Percentiles rank a stretch among this genome's conserved stretches.
Evolutionary conservation across 2,888 invertebrate species (phyloP).

Genomic region (Phlogophora meticulosa): DNA sequence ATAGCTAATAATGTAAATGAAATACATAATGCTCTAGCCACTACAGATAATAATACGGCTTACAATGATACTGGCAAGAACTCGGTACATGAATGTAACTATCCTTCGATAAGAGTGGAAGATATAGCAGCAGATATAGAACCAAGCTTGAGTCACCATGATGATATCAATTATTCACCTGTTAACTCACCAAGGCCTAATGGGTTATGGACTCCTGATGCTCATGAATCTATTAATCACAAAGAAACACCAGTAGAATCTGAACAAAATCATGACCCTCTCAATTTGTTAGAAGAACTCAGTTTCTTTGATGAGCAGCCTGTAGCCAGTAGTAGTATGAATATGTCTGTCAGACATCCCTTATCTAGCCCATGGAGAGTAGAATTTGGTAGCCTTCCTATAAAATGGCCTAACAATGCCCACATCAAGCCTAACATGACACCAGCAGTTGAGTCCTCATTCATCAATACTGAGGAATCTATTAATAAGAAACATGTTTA

Average conservation of each 20-base stretch:
- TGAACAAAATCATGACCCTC: slow-evolving; percentile 74
- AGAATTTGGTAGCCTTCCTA: slow-evolving; percentile 84
- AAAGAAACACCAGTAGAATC: slow-evolving; percentile 51
- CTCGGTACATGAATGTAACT: slow-evolving; percentile 66
- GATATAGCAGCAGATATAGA: slow-evolving; percentile 85
- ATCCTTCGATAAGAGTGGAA: slow-evolving; percentile 80
- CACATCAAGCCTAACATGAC: slow-evolving; percentile 89
- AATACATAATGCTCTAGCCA: slow-evolving; percentile 2
- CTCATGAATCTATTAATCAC: slow-evolving; percentile 18
- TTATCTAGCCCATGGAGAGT: slow-evolving; percentile 88
- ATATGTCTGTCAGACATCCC: slow-evolving; percentile 79
- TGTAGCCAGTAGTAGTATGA: slow-evolving; percentile 88
- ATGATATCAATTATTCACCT: slow-evolving; percentile 84
- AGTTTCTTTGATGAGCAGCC: slow-evolving; percentile 87
- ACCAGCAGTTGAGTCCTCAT: slow-evolving; percentile 87
- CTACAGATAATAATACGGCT: slow-evolving; percentile 21
- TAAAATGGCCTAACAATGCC: slow-evolving; percentile 86
- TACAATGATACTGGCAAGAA: slow-evolving; percentile 52
- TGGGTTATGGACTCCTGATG: slow-evolving; percentile 49
- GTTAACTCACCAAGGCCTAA: slow-evolving; percentile 76
- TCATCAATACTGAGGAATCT: slow-evolving; percentile 78
- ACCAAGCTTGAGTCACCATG: slow-evolving; percentile 67
- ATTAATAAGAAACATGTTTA: slow-evolving; percentile 84
- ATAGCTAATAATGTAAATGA: slow-evolving; percentile 16
- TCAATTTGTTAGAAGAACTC: slow-evolving; percentile 79